Evolutionary conservation across 2,797 vertebrate species (phyloP).

Genomic region (Macropus fuliginosus): DNA sequence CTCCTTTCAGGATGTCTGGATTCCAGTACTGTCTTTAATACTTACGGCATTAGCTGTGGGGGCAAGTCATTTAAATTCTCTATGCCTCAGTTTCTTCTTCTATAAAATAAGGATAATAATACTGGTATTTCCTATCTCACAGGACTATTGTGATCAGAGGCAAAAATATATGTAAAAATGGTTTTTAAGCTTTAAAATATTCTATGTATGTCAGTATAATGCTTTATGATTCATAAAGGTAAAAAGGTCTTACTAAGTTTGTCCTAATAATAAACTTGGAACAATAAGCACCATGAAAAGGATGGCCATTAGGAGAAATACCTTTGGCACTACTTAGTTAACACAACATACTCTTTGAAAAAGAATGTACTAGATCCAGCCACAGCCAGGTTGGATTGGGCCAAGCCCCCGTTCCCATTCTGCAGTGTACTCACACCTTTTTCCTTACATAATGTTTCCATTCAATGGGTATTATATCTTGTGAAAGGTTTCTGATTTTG

Average conservation of each 20-base stretch:
- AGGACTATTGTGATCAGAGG: not conserved
- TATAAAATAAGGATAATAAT: not conserved
- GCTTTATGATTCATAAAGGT: not conserved
- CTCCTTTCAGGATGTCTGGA: not conserved
- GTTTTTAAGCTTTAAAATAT: not conserved
- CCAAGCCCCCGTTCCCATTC: not conserved
- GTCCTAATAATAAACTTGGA: not conserved
- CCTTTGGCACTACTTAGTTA: not conserved
- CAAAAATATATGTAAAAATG: no score
- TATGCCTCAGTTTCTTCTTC: not conserved
- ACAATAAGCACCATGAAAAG: not conserved
- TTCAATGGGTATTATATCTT: slow-evolving; percentile 12
- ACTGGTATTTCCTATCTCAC: not conserved
- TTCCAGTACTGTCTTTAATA: not conserved
- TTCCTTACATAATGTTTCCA: slow-evolving; percentile 8
- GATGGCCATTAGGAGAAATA: not conserved
- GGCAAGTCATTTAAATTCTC: not conserved
- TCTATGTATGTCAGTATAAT: not conserved
- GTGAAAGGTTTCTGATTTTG: slow-evolving; percentile 43
- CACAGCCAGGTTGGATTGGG: not conserved
- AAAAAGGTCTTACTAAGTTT: not conserved
- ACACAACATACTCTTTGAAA: slow-evolving; percentile 38
- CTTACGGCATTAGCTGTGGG: not conserved
- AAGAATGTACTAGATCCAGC: not conserved
- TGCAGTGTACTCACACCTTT: slow-evolving; percentile 5